These are phyloP conservation scores for Pomacea canaliculata DNA, from an alignment of 2,888 invertebrate species.

Conservation along the genomic window DNA sequence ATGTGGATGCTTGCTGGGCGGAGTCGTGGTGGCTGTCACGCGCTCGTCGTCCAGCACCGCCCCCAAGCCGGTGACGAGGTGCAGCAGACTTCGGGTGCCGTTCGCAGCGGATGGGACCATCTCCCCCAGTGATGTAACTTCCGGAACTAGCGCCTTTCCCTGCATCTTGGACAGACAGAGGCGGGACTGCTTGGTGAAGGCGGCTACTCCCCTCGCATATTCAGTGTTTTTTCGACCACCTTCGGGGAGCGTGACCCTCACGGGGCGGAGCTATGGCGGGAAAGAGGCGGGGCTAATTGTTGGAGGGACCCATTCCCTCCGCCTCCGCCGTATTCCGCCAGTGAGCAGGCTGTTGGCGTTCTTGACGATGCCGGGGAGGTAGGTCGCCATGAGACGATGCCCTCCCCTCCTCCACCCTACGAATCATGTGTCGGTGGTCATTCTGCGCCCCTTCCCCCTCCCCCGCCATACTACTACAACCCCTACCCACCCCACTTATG, in stretches of 20 bases:
- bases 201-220: neutral
- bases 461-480: neutral
- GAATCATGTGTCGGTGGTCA: neutral
- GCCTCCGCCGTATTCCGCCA: conserved; percentile 6
- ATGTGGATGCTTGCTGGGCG: conserved; percentile 10
- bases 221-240: conserved; percentile 1
- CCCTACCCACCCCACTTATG: too few species aligned
- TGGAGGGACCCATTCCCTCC: neutral
- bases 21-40: conserved; percentile 12
- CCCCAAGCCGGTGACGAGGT: conserved; percentile 14
- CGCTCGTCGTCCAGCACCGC: conserved; percentile 1
- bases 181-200: neutral
- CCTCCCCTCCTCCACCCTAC: conserved; percentile 13
- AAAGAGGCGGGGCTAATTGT: neutral
- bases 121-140: too few species aligned
- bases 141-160: neutral
- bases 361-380: neutral
- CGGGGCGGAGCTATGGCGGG: neutral
- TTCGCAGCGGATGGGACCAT: neutral
- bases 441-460: neutral
- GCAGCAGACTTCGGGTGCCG: neutral
- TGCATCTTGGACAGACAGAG: neutral
- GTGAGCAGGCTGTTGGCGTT: neutral
- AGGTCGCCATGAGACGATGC: too few species aligned
- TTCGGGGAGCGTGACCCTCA: neutral